phyloP scores from a whole-genome alignment of 1,140 invertebrate genomes.

The Conopomorpha cramerella region DNA sequence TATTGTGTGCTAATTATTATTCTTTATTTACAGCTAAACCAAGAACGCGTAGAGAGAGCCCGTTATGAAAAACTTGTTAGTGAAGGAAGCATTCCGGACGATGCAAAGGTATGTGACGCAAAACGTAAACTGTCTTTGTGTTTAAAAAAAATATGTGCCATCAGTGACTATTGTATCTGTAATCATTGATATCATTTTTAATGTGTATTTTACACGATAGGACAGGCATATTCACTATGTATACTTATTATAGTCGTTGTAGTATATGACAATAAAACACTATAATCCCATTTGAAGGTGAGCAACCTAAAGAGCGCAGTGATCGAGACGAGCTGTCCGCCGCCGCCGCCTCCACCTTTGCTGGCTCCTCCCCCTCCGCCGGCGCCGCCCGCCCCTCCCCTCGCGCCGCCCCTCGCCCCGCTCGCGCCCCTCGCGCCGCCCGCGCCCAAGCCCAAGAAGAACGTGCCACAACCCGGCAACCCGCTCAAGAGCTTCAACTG shows the following conservation, averaged over 20 bases:
- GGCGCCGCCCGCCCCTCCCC: conserved; percentile 58
- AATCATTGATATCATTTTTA: too few relatives aligned
- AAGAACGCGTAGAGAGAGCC: conserved; percentile 80
- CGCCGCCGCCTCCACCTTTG: conserved; percentile 53
- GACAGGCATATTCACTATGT: too few relatives aligned
- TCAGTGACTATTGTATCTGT: too few relatives aligned
- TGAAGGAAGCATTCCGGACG: conserved; percentile 88
- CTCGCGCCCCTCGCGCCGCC: conserved; percentile 59
- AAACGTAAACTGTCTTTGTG: conserved; percentile 18
- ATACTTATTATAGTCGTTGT: too few relatives aligned
- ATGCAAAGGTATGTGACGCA: conserved; percentile 84
- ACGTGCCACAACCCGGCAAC: conserved; percentile 87
- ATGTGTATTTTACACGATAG: too few relatives aligned
- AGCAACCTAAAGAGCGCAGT: conserved; percentile 57
- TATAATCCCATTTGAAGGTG: conserved; percentile 33
- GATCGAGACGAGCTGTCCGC: conserved; percentile 50
- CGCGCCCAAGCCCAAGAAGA: conserved; percentile 67
- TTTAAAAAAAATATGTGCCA: not conserved
- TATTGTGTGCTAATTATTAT: too few relatives aligned
- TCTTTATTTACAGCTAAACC: conserved; percentile 67
- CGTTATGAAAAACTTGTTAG: conserved; percentile 84
- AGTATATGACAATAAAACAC: too few relatives aligned
- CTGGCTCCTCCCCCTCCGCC: conserved; percentile 67
- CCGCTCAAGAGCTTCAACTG: conserved; percentile 97
- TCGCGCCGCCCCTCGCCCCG: conserved; percentile 53